Conservation (phyloP, 2,113 vertebrate genomes). For the Anoplopoma fimbria region DNA sequence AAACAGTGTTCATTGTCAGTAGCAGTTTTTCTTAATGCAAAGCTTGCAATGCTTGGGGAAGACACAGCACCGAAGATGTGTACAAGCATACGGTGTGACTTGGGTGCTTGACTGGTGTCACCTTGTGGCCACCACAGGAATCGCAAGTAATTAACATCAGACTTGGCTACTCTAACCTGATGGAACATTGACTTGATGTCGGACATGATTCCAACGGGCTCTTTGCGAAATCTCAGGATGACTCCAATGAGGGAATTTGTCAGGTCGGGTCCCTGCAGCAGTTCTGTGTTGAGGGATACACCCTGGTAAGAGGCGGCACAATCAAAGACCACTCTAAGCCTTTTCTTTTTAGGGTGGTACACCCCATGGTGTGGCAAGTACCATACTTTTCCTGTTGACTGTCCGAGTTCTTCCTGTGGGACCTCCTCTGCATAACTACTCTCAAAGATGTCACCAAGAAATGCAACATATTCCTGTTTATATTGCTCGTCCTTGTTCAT, state of each 20-base stretch:
- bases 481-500: not conserved
- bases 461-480: not conserved
- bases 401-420: not conserved
- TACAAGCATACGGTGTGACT: slow-evolving; percentile 24
- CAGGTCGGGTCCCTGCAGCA: no score
- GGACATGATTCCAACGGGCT: not conserved
- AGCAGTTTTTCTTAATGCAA: slow-evolving; percentile 24
- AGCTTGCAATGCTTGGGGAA: slow-evolving; percentile 27
- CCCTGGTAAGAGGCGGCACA: no score
- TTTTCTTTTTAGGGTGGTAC: no score
- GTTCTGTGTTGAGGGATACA: no score
- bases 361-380: no score
- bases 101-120: not conserved
- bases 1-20: not conserved
- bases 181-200: slow-evolving; percentile 31
- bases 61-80: slow-evolving; percentile 37
- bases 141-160: not conserved
- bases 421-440: not conserved
- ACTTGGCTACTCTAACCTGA: not conserved
- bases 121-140: slow-evolving; percentile 45
- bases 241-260: not conserved
- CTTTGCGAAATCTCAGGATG: not conserved
- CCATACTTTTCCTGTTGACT: no score
- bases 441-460: not conserved
- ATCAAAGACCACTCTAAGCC: no score